Percentiles rank a stretch among this genome's conserved stretches.
phyloP scores from a whole-genome alignment of 2,797 vertebrate species.

The Agapornis canus region DNA sequence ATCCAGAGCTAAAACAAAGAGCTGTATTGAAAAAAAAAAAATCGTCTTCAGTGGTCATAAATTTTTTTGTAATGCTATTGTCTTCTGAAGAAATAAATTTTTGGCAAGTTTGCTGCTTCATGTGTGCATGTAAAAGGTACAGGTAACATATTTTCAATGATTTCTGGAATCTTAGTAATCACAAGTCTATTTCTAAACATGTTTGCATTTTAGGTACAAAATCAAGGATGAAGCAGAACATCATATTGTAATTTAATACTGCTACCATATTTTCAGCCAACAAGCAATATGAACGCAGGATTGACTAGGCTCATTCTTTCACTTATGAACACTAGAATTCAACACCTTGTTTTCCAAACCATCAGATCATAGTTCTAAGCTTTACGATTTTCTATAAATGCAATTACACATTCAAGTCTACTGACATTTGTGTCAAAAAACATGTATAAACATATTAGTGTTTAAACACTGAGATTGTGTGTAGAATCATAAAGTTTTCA shows the following conservation, averaged over 20 bases:
- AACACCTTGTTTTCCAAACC: neutral
- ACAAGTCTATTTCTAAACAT: neutral
- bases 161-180: neutral
- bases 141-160: neutral
- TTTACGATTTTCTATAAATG: neutral
- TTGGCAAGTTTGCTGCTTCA: neutral
- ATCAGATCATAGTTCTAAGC: neutral
- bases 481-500: neutral
- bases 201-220: neutral
- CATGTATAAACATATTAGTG: neutral
- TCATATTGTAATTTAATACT: neutral
- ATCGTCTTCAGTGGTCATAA: rapidly evolving
- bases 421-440: neutral
- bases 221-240: neutral
- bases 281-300: neutral
- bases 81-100: neutral
- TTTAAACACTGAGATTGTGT: neutral
- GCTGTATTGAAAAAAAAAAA: neutral
- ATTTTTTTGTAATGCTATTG: neutral
- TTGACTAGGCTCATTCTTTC: neutral
- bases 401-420: neutral
- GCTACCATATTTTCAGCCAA: neutral
- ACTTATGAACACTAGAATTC: neutral
- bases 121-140: neutral
- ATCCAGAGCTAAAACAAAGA: neutral